Evolutionary conservation across 2,113 vertebrate genomes (phyloP), one percentile per base, ranked within the genome.

Genomic region (Scytalopus superciliaris): DNA sequence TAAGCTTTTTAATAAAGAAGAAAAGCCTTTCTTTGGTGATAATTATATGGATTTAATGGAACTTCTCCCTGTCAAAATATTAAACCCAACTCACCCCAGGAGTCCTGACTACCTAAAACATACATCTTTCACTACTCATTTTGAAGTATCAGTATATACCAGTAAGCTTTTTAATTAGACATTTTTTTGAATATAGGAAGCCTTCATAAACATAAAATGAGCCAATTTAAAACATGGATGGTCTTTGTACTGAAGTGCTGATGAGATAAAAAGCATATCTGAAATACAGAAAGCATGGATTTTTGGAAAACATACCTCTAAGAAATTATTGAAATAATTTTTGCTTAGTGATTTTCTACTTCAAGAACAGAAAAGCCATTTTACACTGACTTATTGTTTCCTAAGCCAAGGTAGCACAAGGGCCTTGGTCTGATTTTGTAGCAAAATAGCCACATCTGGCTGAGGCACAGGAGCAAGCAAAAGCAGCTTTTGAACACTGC

Each of bases 201-300:
- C 53, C 53, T 94, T 96, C 73, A 94, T 87, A 94, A 96, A 94
- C 93, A 88, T 80, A 78, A 96, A 93, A 92, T 95, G 76, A 93
- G 40, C 62, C 60, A 92, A 88, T 90, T 94, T 96, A 88, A 93
- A 95, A 83, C 76, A 56, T 25, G 81, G 57, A 94, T 80, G 67
- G 35, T 77, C 75, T 96, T 91, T 67, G 33, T 86, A 95, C 44
- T 92, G 81, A 95, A 91, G 53, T 19, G 63, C 62, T 93, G 87
- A 83, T 74, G 50, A 94, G 86, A 88, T 93, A 57, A 96, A 93
- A 93, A 91, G 57, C 60, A 52, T 52, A 74, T 39, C 55, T 78
- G 56, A 94, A 75, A 81, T 56, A 74, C 40, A 75, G 60, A 77
- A 84, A 87, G 27, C 35, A 63, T 4, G 2, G 2, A 1, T 6